Evolutionary conservation across 1,140 invertebrate species (phyloP).

Genomic region (Drosophila ercepeae): DNA sequence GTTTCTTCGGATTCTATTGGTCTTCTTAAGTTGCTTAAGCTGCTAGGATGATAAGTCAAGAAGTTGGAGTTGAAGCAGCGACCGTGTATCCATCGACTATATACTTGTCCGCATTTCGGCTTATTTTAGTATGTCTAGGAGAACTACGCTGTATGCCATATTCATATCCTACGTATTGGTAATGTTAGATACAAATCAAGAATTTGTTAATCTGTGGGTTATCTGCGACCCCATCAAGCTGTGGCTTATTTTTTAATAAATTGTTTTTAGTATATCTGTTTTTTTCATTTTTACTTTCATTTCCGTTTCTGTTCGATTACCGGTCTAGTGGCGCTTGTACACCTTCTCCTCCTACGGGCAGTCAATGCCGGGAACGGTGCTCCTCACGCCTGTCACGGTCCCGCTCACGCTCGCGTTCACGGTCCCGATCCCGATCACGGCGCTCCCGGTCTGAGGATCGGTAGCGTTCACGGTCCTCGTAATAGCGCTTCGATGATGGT

Average conservation of each 20-base stretch:
- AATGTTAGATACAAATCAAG: conserved; percentile 80
- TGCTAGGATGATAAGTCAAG: conserved; percentile 5
- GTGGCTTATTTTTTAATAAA: conserved; percentile 65
- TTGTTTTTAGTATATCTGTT: conserved; percentile 49
- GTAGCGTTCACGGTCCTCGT: conserved; percentile 91
- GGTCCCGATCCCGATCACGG: conserved; percentile 87
- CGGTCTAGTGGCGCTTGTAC: conserved; percentile 18
- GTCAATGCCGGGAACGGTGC: conserved; percentile 89
- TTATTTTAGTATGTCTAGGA: conserved; percentile 77
- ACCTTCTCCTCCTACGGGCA: conserved; percentile 20
- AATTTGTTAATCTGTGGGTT: conserved; percentile 63
- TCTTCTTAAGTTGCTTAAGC: not conserved
- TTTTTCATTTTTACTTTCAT: conserved; percentile 60
- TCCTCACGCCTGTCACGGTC: conserved; percentile 89
- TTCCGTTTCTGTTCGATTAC: conserved; percentile 20
- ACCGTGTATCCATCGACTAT: conserved; percentile 34
- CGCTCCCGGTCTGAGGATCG: conserved; percentile 89
- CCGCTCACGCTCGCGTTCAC: conserved; percentile 87
- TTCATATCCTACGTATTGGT: conserved; percentile 80
- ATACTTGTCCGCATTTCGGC: conserved; percentile 69
- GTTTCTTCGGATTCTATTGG: not conserved
- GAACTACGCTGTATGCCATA: conserved; percentile 76
- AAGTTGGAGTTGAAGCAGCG: conserved; percentile 3
- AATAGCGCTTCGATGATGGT: conserved; percentile 86
- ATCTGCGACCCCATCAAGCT: conserved; percentile 40